phyloP scores from a whole-genome alignment of 2,888 invertebrate species.

The Cerastoderma edule region DNA sequence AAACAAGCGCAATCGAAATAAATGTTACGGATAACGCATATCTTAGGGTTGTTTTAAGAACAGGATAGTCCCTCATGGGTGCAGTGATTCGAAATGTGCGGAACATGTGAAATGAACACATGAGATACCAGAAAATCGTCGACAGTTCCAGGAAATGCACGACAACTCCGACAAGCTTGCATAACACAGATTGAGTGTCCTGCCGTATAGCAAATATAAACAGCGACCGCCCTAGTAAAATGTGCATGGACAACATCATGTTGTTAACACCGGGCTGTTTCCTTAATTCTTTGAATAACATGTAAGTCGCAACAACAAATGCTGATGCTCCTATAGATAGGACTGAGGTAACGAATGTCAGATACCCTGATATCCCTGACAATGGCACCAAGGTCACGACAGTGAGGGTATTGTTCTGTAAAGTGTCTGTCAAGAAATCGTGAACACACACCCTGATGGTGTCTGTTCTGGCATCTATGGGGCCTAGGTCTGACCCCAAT shows the following conservation, averaged over 20 bases:
- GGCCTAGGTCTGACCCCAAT: too few species aligned
- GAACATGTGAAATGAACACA: constrained; percentile 21
- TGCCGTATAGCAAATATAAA: background rate
- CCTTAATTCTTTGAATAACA: background rate
- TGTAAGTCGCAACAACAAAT: background rate
- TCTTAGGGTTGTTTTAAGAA: background rate
- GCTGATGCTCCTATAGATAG: background rate
- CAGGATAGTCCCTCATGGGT: background rate
- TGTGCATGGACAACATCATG: background rate
- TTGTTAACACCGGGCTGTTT: constrained; percentile 25
- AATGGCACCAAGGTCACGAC: background rate
- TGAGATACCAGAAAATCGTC: constrained; percentile 3
- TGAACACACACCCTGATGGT: constrained; percentile 9
- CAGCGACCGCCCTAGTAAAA: background rate
- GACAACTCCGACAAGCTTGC: background rate
- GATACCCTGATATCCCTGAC: background rate
- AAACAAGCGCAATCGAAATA: background rate
- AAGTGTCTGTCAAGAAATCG: background rate
- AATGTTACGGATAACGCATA: constrained; percentile 12
- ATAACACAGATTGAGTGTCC: background rate
- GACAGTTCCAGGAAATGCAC: constrained; percentile 9
- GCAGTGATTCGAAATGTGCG: background rate
- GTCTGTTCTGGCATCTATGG: background rate
- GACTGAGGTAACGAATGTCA: background rate
- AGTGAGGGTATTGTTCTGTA: too few species aligned